A percentile compares a stretch with the other conserved stretches of the same genome.
Conservation (phyloP, 2,888 invertebrate species). For the Eristalinus sepulchralis region DNA sequence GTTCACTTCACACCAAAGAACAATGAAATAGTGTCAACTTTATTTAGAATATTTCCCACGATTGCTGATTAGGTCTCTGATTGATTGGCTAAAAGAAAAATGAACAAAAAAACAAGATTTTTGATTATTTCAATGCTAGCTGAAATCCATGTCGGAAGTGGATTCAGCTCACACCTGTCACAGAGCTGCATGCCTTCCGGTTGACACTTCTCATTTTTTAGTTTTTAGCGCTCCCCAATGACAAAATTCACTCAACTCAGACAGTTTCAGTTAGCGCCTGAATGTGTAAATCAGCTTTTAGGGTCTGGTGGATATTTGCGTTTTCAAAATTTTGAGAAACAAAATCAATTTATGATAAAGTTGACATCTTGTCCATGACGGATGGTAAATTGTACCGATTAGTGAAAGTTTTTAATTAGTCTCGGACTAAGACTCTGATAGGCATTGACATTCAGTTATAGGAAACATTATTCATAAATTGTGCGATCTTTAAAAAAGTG, state of each 20-base stretch:
- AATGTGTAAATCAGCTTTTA: background rate
- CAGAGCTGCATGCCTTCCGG: background rate
- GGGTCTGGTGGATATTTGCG: background rate
- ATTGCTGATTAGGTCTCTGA: background rate
- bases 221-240: background rate
- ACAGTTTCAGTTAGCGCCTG: background rate
- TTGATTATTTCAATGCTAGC: background rate
- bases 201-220: background rate
- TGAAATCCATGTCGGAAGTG: background rate
- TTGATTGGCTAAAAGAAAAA: too few relatives aligned
- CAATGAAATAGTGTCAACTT: background rate
- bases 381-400: too few relatives aligned
- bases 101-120: background rate
- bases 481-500: too few relatives aligned
- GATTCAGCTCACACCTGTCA: background rate
- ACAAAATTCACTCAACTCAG: background rate
- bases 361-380: background rate
- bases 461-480: too few relatives aligned
- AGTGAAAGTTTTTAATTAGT: too few relatives aligned
- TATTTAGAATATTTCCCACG: background rate
- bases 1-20: background rate
- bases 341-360: background rate
- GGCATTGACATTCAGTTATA: too few relatives aligned
- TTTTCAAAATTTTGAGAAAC: background rate
- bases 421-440: too few relatives aligned